These are phyloP conservation scores for Acanthopleura granulata DNA, from an alignment of 2,888 invertebrate genomes.

Conservation along the genomic window DNA sequence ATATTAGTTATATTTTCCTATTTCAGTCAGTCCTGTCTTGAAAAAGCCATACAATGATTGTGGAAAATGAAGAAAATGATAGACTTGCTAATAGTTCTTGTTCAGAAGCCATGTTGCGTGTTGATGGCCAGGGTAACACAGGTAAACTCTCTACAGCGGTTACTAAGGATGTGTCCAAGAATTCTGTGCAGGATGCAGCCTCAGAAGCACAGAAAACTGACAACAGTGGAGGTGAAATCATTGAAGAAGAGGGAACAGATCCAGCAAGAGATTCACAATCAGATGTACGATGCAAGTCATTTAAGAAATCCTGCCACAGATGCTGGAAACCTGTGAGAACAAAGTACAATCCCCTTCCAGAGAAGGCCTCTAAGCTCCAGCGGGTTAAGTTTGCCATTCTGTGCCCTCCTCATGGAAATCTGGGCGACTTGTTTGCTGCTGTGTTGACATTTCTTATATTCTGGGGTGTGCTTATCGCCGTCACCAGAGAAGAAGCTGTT, in stretches of 20 bases:
- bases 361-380: conserved; percentile 37
- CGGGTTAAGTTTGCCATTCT: conserved; percentile 48
- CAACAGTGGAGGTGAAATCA: too few relatives aligned
- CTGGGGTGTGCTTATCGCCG: conserved; percentile 50
- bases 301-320: conserved; percentile 9
- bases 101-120: neutral
- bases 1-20: neutral
- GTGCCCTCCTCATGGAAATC: conserved; percentile 65
- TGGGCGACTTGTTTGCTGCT: conserved; percentile 69
- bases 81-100: neutral
- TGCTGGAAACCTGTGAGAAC: conserved; percentile 41
- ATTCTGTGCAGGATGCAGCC: too few relatives aligned
- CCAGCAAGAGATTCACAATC: too few relatives aligned
- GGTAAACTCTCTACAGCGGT: too few relatives aligned
- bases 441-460: conserved; percentile 41
- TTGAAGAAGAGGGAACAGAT: too few relatives aligned
- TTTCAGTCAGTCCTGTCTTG: neutral
- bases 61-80: neutral
- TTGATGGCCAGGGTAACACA: too few relatives aligned
- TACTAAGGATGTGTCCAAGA: too few relatives aligned
- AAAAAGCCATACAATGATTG: neutral
- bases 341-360: conserved; percentile 45
- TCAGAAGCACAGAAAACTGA: too few relatives aligned
- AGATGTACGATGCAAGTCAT: neutral
- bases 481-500: conserved; percentile 51